Base-by-base conservation (phyloP, 2,797 vertebrate species). In the Chromobotia macracanthus region DNA sequence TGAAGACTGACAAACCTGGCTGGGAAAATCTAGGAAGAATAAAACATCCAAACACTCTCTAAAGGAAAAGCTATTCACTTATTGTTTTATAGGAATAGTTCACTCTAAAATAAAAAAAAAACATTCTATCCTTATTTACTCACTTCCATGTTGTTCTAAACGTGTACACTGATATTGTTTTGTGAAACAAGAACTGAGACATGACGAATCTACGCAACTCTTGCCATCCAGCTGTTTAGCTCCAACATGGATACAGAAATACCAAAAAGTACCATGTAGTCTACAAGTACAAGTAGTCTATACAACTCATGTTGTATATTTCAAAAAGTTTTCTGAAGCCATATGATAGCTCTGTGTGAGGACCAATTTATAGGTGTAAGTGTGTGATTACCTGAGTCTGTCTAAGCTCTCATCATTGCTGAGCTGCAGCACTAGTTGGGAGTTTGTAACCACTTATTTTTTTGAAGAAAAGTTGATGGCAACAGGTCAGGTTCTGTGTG, bases 21-120 rank as follows among this genome's bases (percentile, higher is more conserved):
- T 61, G n/a, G 12, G 58, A 13, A 56, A 61, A 61, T 61, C 23
- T 61, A 61, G 25, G 12, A 61, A 16, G 25, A 61, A 61, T 61
- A 61, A 31, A 61, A 31, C 58, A 31, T 61, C 12, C 13, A 61
- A 31, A 61, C 13, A 12, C 25, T 16, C 23, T 61, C 25, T 61
- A 13, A 28, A 61, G 19, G 53, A 19, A 56, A 56, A 21, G 9
- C 9, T 56, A 56, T 56, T 23, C 9, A 23, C 10, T 56, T 16
- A 0, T n/a, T 21, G 10, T 56, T 21, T n/a, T n/a, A n/a, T n/a
- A n/a, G n/a, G n/a, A n/a, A n/a, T n/a, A n/a, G n/a, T n/a, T n/a
- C n/a, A n/a, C 53, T 56, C 10, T 56, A 6, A 56, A 21, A 56
- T 56, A 21, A 23, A 23, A 56, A n/a, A 3, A 10, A 21, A n/a